A percentile compares a stretch with the other conserved stretches of the same genome.
Conservation (phyloP, 2,113 vertebrate genomes). For the Xiphorhynchus elegans region DNA sequence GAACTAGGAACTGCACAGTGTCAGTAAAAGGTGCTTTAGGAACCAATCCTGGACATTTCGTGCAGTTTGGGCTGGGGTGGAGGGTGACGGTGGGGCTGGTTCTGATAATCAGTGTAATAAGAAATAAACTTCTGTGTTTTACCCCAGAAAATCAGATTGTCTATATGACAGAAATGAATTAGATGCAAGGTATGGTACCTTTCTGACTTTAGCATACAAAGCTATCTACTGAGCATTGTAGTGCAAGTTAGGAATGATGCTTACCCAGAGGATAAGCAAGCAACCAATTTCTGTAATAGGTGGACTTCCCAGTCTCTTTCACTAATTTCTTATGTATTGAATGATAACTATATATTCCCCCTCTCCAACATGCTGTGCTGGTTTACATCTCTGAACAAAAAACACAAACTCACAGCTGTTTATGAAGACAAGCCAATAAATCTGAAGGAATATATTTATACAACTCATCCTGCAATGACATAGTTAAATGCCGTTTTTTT, state of each 20-base stretch:
- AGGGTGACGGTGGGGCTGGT: background rate
- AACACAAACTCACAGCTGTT: constrained; percentile 31
- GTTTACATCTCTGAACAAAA: constrained; percentile 40
- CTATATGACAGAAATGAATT: background rate
- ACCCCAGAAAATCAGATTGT: background rate
- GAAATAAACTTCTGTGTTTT: background rate
- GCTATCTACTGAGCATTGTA: background rate
- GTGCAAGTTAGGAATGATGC: background rate
- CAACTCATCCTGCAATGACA: background rate
- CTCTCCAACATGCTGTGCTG: background rate
- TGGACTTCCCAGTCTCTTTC: background rate
- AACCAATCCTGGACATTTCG: background rate
- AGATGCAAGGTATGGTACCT: background rate
- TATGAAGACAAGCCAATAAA: constrained; percentile 41
- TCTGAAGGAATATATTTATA: constrained; percentile 33
- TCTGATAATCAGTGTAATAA: background rate
- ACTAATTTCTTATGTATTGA: background rate
- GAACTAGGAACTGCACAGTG: constrained; percentile 6
- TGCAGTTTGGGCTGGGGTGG: background rate
- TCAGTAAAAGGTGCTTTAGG: background rate
- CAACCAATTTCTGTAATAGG: background rate
- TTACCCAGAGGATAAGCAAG: background rate
- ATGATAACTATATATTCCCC: background rate
- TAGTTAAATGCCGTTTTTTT: background rate
- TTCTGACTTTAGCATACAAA: background rate